phyloP scores from a whole-genome alignment of 2,797 vertebrate genomes.

The Cyclura pinguis region DNA sequence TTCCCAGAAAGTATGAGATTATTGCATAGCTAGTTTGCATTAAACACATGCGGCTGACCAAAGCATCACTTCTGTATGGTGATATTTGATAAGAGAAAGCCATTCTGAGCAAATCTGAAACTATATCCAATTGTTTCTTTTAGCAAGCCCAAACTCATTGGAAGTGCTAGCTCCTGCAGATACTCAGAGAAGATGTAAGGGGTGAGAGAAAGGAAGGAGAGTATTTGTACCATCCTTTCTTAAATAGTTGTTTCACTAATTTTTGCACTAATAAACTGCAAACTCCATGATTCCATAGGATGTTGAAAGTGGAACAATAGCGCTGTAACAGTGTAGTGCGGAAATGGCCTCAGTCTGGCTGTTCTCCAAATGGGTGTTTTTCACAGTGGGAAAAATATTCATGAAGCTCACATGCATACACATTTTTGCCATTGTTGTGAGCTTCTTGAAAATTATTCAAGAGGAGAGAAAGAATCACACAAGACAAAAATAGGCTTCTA shows the following conservation, averaged over 20 bases:
- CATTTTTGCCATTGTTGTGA: background rate
- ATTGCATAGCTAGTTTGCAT: background rate
- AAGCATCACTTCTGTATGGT: background rate
- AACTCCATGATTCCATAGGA: no score
- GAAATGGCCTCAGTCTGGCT: no score
- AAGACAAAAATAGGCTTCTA: background rate
- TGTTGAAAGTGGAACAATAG: no score
- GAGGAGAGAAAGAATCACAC: background rate
- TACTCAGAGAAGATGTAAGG: no score
- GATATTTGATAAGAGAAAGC: background rate
- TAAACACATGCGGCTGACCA: background rate
- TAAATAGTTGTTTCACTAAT: conserved; percentile 4
- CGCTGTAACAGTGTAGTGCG: no score
- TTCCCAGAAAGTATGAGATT: background rate
- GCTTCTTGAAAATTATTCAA: background rate
- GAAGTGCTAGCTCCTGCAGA: no score
- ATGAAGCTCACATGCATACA: background rate
- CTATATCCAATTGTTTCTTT: background rate
- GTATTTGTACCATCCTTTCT: background rate
- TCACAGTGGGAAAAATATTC: background rate
- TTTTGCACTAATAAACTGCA: no score
- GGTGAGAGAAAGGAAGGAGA: no score
- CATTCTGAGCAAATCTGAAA: background rate
- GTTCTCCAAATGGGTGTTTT: background rate
- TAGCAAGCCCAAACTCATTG: background rate